Conservation (phyloP, 2,888 invertebrate genomes). For the Chalcis sispes region DNA sequence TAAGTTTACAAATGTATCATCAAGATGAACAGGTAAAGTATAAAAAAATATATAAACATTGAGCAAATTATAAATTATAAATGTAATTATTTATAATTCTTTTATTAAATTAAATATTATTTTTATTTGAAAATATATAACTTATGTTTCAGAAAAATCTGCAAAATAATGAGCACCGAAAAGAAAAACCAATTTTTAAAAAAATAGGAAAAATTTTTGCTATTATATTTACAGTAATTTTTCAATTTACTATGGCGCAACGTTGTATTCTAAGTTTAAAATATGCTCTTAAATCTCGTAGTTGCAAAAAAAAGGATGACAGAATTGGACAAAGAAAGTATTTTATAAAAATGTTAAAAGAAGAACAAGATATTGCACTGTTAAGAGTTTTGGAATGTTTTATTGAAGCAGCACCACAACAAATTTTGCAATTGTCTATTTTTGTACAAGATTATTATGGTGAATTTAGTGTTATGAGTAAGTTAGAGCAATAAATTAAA, state of each 20-base stretch:
- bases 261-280: conserved; percentile 80
- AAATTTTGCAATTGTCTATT: conserved; percentile 85
- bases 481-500: conserved; percentile 49
- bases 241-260: conserved; percentile 86
- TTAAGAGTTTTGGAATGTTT: conserved; percentile 88
- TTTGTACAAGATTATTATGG: conserved; percentile 80
- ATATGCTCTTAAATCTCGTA: conserved; percentile 83
- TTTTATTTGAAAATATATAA: conserved; percentile 3
- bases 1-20: conserved; percentile 84
- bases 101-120: not conserved
- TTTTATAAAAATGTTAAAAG: conserved; percentile 86
- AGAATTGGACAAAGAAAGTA: conserved; percentile 80
- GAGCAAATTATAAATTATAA: conserved; percentile 1
- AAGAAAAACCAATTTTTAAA: conserved; percentile 52
- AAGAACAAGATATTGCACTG: conserved; percentile 88
- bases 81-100: not conserved
- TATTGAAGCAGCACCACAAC: conserved; percentile 88
- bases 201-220: conserved; percentile 51
- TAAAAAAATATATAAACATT: not conserved
- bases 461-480: conserved; percentile 77
- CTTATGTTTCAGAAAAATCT: conserved; percentile 60
- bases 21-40: conserved; percentile 70
- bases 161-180: conserved; percentile 29
- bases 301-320: conserved; percentile 80
- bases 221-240: conserved; percentile 74